Evolutionary conservation across 2,888 invertebrate genomes (phyloP).

Genomic region (Osmoderma eremita): DNA sequence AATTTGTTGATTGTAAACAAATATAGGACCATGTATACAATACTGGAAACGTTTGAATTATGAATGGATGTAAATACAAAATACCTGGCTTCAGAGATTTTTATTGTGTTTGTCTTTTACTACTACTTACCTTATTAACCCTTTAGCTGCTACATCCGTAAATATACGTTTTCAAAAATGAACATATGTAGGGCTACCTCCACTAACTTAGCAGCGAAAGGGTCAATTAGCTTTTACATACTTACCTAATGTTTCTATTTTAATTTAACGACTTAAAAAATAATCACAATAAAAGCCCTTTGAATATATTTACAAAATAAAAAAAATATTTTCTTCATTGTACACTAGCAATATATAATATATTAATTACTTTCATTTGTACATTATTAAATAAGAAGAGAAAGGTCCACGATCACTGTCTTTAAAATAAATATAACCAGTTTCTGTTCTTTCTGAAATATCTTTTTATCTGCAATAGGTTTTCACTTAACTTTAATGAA

Average conservation of each 20-base stretch:
- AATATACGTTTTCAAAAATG: too few species aligned
- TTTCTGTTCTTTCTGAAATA: constrained; percentile 32
- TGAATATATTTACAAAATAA: constrained; percentile 39
- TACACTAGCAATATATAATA: constrained; percentile 45
- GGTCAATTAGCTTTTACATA: too few species aligned
- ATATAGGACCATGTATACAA: too few species aligned
- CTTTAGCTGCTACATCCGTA: too few species aligned
- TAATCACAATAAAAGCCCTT: constrained; percentile 35
- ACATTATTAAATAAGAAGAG: constrained; percentile 44
- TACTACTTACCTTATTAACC: constrained; percentile 8
- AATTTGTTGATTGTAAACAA: too few species aligned
- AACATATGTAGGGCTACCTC: too few species aligned
- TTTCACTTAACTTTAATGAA: constrained; percentile 45
- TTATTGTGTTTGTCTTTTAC: too few species aligned
- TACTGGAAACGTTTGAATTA: too few species aligned
- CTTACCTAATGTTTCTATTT: constrained; percentile 19
- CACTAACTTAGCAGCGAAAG: too few species aligned
- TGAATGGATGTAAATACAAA: too few species aligned
- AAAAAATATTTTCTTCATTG: constrained; percentile 36
- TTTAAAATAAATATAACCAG: constrained; percentile 39
- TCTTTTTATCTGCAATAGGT: constrained; percentile 42
- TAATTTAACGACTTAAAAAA: constrained; percentile 18
- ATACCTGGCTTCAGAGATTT: too few species aligned
- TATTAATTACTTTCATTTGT: constrained; percentile 45
- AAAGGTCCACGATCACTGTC: constrained; percentile 36